Base-by-base conservation (phyloP, 2,113 vertebrate species). In the Caretta caretta region DNA sequence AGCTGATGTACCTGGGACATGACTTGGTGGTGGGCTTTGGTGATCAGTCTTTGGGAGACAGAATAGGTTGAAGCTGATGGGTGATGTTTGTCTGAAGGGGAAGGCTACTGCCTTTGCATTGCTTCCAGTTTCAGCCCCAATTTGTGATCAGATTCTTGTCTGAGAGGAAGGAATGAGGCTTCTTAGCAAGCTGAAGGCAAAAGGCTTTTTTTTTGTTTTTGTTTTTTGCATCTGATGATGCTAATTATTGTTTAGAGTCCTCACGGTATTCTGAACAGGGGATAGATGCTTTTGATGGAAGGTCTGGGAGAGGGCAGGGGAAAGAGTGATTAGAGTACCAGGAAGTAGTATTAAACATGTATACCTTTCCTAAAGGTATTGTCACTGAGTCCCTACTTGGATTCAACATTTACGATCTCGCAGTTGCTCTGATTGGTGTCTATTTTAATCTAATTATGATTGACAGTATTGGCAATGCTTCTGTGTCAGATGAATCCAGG, bases 351-450 rank as follows among this genome's bases (percentile, higher is more conserved):
- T 57, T 57, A 57, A 27, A 57, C 56, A 57, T 57, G 10, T 57
- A 27, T 65, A 35, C 12, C 29, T 92, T 95, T 96, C 87, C 92
- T 93, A 56, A 95, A 93, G 90, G 80, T 90, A 59, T 78, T 72
- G 14, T 35, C 50, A 20, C 50, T 6, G 48, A 94, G 62, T 90
- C 51, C 49, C 87, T 89, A 38, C 35, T 85, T 29, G 27, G 90
- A 86, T 88, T 53, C 76, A 83, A 85, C 83, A 89, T 85, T 29
- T 59, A 56, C 42, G 89, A 49, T 24, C 83, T 25, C 8, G 38
- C 59, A 84, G 56, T 10, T 14, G 87, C 25, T 89, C 0, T 57
- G 25, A 88, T 83, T 91, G 8, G 4, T 82, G 10, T 5, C 2
- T 78, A 50, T n/a, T 57, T 91, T 75, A 54, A 91, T 92, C 79